Percentiles rank a stretch among this genome's conserved stretches.
These are phyloP conservation scores for Melanostoma scalare DNA, from an alignment of 2,888 invertebrate species.

Conservation along the genomic window DNA sequence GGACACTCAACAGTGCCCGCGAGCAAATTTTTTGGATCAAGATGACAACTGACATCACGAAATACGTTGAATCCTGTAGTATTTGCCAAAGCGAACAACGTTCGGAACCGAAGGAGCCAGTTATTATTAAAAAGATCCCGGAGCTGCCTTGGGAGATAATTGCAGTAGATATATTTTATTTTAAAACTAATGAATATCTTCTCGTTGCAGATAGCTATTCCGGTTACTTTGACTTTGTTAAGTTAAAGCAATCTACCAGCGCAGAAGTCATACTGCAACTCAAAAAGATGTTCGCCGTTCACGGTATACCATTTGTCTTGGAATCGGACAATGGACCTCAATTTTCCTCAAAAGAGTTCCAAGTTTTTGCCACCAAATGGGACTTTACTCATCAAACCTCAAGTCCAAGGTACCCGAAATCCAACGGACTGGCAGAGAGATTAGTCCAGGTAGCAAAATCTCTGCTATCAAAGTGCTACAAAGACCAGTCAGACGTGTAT, in stretches of 20 bases:
- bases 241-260: slow-evolving; percentile 23
- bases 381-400: slow-evolving; percentile 50
- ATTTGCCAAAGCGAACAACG: slow-evolving; percentile 40
- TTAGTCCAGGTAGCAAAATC: slow-evolving; percentile 39
- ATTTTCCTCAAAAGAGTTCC: slow-evolving; percentile 36
- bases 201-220: slow-evolving; percentile 44
- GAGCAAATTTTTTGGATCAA: slow-evolving; percentile 43
- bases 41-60: slow-evolving; percentile 25
- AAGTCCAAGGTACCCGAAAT: slow-evolving; percentile 47
- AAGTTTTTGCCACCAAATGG: slow-evolving; percentile 36
- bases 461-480: slow-evolving; percentile 31
- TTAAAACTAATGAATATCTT: slow-evolving; percentile 38
- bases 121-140: slow-evolving; percentile 14
- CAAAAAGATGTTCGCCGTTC: slow-evolving; percentile 24
- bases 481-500: slow-evolving; percentile 37
- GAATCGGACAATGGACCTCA: slow-evolving; percentile 46
- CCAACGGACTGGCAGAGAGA: slow-evolving; percentile 40
- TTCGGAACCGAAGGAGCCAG: slow-evolving; percentile 37
- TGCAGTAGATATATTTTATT: slow-evolving; percentile 44
- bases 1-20: slow-evolving; percentile 24
- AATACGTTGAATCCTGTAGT: slow-evolving; percentile 27
- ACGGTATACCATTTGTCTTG: slow-evolving; percentile 30
- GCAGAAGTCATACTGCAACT: slow-evolving; percentile 41
- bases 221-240: slow-evolving; percentile 27
- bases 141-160: slow-evolving; percentile 35